Conservation (phyloP, 2,797 vertebrate species). For the Acanthurus leucopareius region DNA sequence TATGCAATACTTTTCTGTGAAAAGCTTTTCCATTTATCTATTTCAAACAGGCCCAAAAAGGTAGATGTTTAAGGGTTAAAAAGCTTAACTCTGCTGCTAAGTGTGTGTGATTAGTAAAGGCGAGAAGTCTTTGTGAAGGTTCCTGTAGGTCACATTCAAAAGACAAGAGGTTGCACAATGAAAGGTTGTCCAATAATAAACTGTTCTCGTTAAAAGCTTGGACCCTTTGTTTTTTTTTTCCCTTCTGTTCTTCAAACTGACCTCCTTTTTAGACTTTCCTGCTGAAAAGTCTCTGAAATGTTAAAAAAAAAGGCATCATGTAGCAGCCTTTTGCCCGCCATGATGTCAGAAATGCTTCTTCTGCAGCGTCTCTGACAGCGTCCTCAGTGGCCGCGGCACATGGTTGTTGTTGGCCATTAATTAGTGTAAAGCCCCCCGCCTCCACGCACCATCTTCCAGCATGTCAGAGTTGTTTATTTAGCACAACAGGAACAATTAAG, state of each 20-base stretch:
- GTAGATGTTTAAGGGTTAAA: too few relatives aligned
- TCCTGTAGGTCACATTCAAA: background rate
- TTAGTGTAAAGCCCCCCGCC: conserved; percentile 59
- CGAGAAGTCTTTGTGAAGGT: background rate
- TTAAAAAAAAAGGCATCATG: background rate
- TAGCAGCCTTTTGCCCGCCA: conserved; percentile 9
- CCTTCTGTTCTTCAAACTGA: background rate
- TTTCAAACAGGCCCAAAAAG: too few relatives aligned
- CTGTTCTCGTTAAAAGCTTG: background rate
- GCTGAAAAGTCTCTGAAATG: conserved; percentile 6
- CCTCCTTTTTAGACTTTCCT: background rate
- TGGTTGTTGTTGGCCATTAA: conserved; percentile 69
- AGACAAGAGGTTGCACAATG: background rate
- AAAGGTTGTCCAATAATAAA: background rate
- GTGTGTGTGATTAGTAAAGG: background rate
- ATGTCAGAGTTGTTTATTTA: conserved; percentile 77
- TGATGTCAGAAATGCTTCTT: conserved; percentile 44
- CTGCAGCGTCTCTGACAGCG: conserved; percentile 42
- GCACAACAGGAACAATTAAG: conserved; percentile 76
- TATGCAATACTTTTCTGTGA: too few relatives aligned
- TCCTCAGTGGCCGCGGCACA: conserved; percentile 43
- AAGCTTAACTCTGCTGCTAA: too few relatives aligned
- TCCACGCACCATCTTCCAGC: conserved; percentile 26
- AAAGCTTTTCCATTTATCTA: too few relatives aligned
- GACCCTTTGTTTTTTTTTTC: background rate